These are phyloP conservation scores for Mythimna albipuncta DNA, from an alignment of 2,888 invertebrate species.

Conservation along the genomic window DNA sequence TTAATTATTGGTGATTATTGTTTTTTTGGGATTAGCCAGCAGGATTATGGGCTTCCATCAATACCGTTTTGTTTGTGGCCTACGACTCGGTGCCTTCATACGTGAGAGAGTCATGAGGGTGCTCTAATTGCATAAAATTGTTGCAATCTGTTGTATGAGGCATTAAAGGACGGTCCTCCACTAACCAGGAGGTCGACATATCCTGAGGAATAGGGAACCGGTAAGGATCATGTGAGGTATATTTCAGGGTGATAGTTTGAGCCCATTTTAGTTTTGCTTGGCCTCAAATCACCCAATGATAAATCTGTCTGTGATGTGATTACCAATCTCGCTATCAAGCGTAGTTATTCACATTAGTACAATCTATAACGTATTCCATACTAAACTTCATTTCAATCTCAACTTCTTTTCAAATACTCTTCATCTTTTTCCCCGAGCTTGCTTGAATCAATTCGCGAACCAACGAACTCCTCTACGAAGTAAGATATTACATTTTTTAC, in stretches of 20 bases:
- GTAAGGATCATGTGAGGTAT: too few species aligned
- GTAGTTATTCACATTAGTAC: neutral
- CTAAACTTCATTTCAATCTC: neutral
- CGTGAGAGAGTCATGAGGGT: too few species aligned
- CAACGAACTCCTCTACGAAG: slow-evolving; percentile 3
- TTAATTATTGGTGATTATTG: neutral
- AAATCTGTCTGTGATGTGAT: neutral
- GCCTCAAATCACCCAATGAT: neutral
- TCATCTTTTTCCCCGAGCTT: neutral
- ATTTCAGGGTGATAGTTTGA: too few species aligned
- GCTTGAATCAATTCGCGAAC: slow-evolving; percentile 22
- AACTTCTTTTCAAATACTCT: neutral
- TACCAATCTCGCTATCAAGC: neutral
- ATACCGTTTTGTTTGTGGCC: too few species aligned
- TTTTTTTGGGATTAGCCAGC: neutral
- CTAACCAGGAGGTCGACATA: too few species aligned
- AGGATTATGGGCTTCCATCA: too few species aligned
- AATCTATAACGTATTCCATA: neutral
- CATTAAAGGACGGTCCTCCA: too few species aligned
- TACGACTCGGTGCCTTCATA: too few species aligned
- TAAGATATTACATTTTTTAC: slow-evolving; percentile 54
- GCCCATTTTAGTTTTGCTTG: too few species aligned
- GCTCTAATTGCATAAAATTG: too few species aligned
- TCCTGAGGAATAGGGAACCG: too few species aligned
- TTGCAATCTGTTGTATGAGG: too few species aligned